Conservation (phyloP, 2,113 vertebrate genomes). For the Ariopsis seemanni region DNA sequence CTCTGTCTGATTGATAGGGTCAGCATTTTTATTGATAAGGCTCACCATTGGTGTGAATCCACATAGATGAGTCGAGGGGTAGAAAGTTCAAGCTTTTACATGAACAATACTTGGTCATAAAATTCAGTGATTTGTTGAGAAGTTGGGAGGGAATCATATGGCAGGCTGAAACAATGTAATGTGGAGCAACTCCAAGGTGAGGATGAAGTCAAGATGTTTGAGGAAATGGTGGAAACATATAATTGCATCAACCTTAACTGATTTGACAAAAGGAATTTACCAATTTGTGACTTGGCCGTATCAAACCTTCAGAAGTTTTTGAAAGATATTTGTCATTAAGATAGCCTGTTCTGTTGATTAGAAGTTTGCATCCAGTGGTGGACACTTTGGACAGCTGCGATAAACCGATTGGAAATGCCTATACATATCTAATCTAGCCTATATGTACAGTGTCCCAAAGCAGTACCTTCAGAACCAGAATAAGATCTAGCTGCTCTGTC, state of each 20-base stretch:
- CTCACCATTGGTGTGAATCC: neutral
- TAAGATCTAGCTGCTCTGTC: neutral
- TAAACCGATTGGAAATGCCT: neutral
- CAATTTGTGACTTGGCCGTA: neutral
- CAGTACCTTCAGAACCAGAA: neutral
- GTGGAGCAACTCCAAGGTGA: neutral
- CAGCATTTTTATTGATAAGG: neutral
- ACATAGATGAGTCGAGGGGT: no score
- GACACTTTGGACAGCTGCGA: neutral
- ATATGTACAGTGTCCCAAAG: neutral
- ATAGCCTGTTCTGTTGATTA: neutral
- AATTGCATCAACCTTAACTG: neutral
- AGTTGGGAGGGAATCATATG: neutral
- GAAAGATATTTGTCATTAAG: no score
- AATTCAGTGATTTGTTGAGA: neutral
- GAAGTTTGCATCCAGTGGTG: no score
- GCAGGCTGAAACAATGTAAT: neutral
- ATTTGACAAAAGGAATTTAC: neutral
- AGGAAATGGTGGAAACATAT: neutral
- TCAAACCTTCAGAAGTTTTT: neutral
- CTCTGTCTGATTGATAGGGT: neutral
- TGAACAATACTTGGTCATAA: neutral
- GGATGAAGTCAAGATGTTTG: neutral
- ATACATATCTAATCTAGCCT: neutral
- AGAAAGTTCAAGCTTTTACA: neutral